phyloP scores from a whole-genome alignment of 2,888 invertebrate species.

The Temnothorax unifasciatus region DNA sequence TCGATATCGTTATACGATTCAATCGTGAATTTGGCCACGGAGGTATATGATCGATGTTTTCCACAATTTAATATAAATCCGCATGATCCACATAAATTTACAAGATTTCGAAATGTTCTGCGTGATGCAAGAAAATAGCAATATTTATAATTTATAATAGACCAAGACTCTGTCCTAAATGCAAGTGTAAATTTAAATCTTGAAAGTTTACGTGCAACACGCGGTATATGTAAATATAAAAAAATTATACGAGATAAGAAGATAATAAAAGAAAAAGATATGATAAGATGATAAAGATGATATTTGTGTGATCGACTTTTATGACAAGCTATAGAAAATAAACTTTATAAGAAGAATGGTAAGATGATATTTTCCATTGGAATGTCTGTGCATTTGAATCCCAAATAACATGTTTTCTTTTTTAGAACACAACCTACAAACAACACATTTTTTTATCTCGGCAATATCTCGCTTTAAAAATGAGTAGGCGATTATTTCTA shows the following conservation, averaged over 20 bases:
- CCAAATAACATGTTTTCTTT: background rate
- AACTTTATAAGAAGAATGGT: background rate
- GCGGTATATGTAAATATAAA: background rate
- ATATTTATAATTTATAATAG: slow-evolving; percentile 2
- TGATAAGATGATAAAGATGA: background rate
- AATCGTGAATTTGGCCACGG: slow-evolving; percentile 11
- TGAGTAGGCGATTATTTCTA: background rate
- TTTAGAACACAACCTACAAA: background rate
- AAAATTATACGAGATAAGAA: background rate
- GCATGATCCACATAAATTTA: background rate
- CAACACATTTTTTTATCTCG: background rate
- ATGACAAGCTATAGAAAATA: background rate
- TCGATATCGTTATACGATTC: background rate
- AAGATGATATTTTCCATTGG: background rate
- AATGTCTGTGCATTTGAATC: background rate
- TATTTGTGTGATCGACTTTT: slow-evolving; percentile 1
- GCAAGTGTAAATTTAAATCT: slow-evolving; percentile 6
- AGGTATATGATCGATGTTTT: background rate
- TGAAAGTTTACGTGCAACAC: background rate
- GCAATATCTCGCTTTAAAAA: background rate
- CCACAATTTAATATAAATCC: background rate
- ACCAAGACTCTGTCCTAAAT: background rate
- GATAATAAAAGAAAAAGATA: too few species aligned
- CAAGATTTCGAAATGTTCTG: background rate
- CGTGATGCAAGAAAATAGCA: background rate